These are phyloP conservation scores for Thera britannica DNA, from an alignment of 2,888 invertebrate genomes.

Conservation along the genomic window DNA sequence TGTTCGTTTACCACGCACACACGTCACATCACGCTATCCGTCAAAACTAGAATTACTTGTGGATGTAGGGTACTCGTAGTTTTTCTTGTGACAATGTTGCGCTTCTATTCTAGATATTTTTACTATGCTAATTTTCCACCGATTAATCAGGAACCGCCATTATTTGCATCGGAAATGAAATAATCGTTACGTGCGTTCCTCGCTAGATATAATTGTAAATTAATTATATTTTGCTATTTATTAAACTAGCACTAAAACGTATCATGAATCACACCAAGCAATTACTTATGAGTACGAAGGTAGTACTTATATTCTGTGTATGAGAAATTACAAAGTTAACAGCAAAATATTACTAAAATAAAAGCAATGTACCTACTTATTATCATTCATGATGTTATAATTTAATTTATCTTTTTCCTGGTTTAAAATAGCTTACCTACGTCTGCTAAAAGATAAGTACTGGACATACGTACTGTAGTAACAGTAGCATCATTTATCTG, in stretches of 20 bases:
- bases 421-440: background rate
- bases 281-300: no score
- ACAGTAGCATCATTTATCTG: constrained; percentile 1
- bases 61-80: background rate
- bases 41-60: constrained; percentile 4
- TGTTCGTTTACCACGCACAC: constrained; percentile 4
- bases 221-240: constrained; percentile 4
- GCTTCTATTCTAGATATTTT: background rate
- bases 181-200: constrained; percentile 20
- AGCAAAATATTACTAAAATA: no score
- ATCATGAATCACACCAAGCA: no score
- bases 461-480: background rate
- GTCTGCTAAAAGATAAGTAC: background rate
- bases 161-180: constrained; percentile 13
- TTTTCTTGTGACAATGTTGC: constrained; percentile 2
- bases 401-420: no score
- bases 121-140: constrained; percentile 10
- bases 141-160: constrained; percentile 21
- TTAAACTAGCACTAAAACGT: background rate
- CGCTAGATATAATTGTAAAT: background rate
- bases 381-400: no score
- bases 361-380: no score
- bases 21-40: background rate
- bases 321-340: no score
- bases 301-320: no score